A percentile compares a stretch with the other conserved stretches of the same genome.
phyloP scores from a whole-genome alignment of 2,113 vertebrate genomes.

The Corythaixoides concolor region DNA sequence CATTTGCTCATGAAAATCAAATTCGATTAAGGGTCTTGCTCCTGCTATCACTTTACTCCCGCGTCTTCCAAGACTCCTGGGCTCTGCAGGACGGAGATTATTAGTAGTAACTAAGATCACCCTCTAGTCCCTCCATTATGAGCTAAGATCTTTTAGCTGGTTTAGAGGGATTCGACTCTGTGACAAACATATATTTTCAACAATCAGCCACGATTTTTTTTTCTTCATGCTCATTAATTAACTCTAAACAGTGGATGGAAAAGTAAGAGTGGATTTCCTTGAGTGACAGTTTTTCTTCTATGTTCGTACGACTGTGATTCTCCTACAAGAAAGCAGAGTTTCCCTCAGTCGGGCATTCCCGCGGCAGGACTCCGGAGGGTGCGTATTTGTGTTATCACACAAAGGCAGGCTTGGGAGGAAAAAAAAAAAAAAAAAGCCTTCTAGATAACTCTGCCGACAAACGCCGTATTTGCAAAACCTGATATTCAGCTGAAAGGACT shows the following conservation, averaged over 20 bases:
- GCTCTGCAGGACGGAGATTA: background rate
- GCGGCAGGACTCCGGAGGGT: background rate
- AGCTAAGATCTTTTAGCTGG: background rate
- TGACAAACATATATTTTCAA: background rate
- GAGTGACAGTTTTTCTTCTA: background rate
- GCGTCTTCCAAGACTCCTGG: background rate
- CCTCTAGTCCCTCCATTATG: background rate
- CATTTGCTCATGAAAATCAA: constrained; percentile 77
- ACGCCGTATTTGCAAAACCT: background rate
- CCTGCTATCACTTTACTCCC: background rate
- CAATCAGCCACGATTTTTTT: background rate
- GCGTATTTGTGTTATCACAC: background rate
- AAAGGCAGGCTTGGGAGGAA: background rate
- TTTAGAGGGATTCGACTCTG: background rate
- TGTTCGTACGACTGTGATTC: background rate
- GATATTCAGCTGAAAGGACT: background rate
- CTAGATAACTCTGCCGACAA: background rate
- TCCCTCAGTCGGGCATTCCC: background rate
- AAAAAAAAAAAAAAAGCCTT: background rate
- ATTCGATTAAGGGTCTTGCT: constrained; percentile 55
- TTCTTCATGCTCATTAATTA: background rate
- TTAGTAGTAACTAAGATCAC: constrained; percentile 24
- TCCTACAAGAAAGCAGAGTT: background rate
- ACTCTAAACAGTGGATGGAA: background rate
- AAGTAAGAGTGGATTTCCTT: background rate